Base-by-base conservation (phyloP, 92 coral and sea anemone species). In the Parazoanthus darwini region DNA sequence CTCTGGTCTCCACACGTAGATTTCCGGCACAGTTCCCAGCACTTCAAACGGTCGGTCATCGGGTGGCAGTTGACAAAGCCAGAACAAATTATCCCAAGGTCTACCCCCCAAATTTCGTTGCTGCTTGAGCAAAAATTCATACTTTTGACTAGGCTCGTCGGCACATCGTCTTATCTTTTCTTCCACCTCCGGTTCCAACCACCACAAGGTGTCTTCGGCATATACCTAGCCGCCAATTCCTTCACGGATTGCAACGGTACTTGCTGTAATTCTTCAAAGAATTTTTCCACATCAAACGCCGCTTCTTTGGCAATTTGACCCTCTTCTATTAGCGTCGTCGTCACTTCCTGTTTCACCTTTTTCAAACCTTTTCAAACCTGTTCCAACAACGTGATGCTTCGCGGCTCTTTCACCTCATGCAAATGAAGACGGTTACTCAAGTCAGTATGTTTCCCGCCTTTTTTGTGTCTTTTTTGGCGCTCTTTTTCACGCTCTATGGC, bases 321-420 rank as follows among this genome's bases (percentile, higher is more conserved):
- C 73, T 67, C 73, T 67, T 67, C 73, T 67, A 67, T 67, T 25
- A 67, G 73, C 73, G 73, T 67, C 73, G 73, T 67, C 73, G 73
- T 67, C 73, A 18, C 73, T 67, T 67, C 73, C 73, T 67, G 73
- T 20, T 67, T 67, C 29, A 67, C 73, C 29, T 20, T 67, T 67
- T 67, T 67, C 73, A 44, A 44, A 44, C 50, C 50, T 44, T 44
- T 44, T 44, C 9, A 3, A 8, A 8, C 6, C 73, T 1, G 73
- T 67, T 67, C 73, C 73, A 67, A 67, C 73, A 67, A 67, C 73
- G 73, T 67, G 73, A 67, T 25, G 73, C 73, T 18, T 67, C 73
- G n/a, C 5, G 33, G 73, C 33, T 67, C 73, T 67, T 67, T 67
- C 6, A 67, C 73, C 6, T 67, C 73, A 20, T 67, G 73, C 33